Conservation (phyloP, 1,140 invertebrate genomes). For the Anastrepha ludens region DNA sequence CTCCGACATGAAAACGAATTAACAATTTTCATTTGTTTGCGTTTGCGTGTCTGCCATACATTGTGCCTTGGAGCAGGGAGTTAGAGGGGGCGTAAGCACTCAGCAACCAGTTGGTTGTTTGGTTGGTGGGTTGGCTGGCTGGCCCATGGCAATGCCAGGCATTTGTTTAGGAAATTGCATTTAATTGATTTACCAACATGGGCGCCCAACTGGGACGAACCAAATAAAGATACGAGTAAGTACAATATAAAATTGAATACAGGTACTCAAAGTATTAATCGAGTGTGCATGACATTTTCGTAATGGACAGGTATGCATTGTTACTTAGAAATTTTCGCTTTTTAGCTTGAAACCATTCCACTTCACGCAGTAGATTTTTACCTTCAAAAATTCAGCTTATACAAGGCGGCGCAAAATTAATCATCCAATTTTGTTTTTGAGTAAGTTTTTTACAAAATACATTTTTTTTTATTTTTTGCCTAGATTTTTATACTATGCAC, state of each 20-base stretch:
- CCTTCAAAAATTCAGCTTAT: too few relatives aligned
- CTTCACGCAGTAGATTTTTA: too few relatives aligned
- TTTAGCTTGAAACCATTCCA: too few relatives aligned
- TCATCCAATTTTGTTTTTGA: too few relatives aligned
- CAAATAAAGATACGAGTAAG: not conserved
- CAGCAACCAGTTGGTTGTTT: not conserved
- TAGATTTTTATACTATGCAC: too few relatives aligned
- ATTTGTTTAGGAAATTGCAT: constrained; percentile 46
- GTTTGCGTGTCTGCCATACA: not conserved
- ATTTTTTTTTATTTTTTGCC: too few relatives aligned
- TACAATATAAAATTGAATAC: too few relatives aligned
- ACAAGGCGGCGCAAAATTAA: too few relatives aligned
- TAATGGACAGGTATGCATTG: too few relatives aligned
- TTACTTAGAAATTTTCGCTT: too few relatives aligned
- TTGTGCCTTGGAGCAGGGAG: not conserved
- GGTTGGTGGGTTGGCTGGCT: not conserved
- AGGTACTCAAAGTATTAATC: not conserved
- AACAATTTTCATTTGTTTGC: constrained; percentile 36
- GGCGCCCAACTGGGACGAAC: not conserved
- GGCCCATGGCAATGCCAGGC: constrained; percentile 3
- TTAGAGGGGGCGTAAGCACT: not conserved
- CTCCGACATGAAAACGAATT: constrained; percentile 20
- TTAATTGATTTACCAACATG: constrained; percentile 40
- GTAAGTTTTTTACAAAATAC: too few relatives aligned
- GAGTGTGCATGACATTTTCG: not conserved